These are phyloP conservation scores for Nudaria mundana DNA, from an alignment of 2,888 invertebrate species.

Conservation along the genomic window DNA sequence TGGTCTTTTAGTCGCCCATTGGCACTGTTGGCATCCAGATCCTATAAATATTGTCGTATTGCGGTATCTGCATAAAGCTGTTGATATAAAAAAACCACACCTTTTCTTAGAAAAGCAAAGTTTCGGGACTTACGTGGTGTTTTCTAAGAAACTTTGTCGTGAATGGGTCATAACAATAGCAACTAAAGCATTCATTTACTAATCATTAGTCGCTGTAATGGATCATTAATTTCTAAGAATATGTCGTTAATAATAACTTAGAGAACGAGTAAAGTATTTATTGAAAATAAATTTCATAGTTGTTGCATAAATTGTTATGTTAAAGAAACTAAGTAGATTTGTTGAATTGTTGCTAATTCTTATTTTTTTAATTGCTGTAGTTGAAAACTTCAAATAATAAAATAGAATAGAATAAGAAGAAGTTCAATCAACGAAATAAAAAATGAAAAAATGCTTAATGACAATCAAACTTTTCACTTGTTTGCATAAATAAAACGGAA, in stretches of 20 bases:
- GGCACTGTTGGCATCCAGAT: neutral
- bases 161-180: conserved; percentile 27
- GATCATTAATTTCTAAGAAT: conserved; percentile 6
- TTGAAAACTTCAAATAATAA: no score
- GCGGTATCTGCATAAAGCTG: conserved; percentile 15
- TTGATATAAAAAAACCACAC: conserved; percentile 16
- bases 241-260: neutral
- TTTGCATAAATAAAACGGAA: no score
- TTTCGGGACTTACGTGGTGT: conserved; percentile 20
- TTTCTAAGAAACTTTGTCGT: conserved; percentile 27
- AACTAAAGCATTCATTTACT: conserved; percentile 9
- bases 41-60: conserved; percentile 7
- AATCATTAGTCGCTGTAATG: conserved; percentile 9
- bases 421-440: no score
- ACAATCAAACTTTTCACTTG: no score
- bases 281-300: no score
- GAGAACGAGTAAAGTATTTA: no score
- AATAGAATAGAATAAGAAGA: no score
- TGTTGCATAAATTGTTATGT: no score
- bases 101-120: conserved; percentile 27
- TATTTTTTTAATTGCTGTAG: no score
- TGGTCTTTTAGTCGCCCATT: neutral
- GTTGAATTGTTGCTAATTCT: no score
- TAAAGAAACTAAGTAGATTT: no score
- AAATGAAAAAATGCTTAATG: no score